A percentile compares a stretch with the other conserved stretches of the same genome.
These are phyloP conservation scores for Stenolophus ochropezus DNA, from an alignment of 2,888 invertebrate genomes.

Conservation along the genomic window DNA sequence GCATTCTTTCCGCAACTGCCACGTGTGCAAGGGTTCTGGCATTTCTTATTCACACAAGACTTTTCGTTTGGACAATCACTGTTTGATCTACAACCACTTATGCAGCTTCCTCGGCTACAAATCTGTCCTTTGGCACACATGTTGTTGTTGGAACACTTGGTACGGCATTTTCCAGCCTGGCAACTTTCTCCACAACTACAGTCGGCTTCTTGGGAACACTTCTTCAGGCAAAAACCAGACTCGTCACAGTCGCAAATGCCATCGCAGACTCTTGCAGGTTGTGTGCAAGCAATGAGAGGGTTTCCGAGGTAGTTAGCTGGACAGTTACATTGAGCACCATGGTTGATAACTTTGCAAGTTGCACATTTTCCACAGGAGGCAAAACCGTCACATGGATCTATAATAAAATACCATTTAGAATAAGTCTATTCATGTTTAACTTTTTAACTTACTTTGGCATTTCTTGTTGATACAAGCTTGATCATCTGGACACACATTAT, in stretches of 20 bases:
- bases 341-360: slow-evolving; percentile 87
- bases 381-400: slow-evolving; percentile 86
- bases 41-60: slow-evolving; percentile 82
- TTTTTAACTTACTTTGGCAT: slow-evolving; percentile 81
- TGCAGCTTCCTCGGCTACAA: slow-evolving; percentile 82
- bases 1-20: slow-evolving; percentile 88
- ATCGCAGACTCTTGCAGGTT: slow-evolving; percentile 83
- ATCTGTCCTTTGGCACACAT: slow-evolving; percentile 84
- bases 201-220: slow-evolving; percentile 80
- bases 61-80: slow-evolving; percentile 86
- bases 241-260: slow-evolving; percentile 88
- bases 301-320: slow-evolving; percentile 88
- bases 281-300: slow-evolving; percentile 85
- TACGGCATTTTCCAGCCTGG: slow-evolving; percentile 82
- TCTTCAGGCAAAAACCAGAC: slow-evolving; percentile 84
- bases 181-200: slow-evolving; percentile 91
- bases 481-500: slow-evolving; percentile 83
- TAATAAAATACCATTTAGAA: slow-evolving; percentile 63
- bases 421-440: background rate
- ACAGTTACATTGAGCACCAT: slow-evolving; percentile 91
- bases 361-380: slow-evolving; percentile 90
- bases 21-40: slow-evolving; percentile 82
- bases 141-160: slow-evolving; percentile 81
- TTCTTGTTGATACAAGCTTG: slow-evolving; percentile 89
- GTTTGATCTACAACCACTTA: slow-evolving; percentile 87